Percentiles rank a stretch among this genome's conserved stretches.
phyloP scores from a whole-genome alignment of 1,140 invertebrate genomes.

The Ceratina japonica region DNA sequence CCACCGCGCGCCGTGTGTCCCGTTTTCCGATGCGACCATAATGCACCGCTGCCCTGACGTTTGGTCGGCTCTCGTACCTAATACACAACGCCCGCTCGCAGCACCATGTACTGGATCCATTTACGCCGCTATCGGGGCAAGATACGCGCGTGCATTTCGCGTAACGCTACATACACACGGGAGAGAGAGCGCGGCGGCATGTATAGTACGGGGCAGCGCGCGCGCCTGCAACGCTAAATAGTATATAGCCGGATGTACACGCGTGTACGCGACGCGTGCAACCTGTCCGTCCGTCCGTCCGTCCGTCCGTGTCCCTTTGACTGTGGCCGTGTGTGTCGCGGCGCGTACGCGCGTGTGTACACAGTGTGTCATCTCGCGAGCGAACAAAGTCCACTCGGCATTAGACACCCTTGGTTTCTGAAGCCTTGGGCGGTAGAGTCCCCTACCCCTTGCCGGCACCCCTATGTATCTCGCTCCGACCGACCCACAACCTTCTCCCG shows the following conservation, averaged over 20 bases:
- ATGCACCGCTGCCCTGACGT: slow-evolving; percentile 42
- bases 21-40: slow-evolving; percentile 45
- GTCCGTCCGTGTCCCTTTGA: not conserved
- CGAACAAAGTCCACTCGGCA: slow-evolving; percentile 75
- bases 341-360: slow-evolving; percentile 24
- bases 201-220: no score
- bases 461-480: slow-evolving; percentile 69
- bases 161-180: slow-evolving; percentile 14
- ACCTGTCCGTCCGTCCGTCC: not conserved
- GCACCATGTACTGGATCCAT: slow-evolving; percentile 39
- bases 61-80: slow-evolving; percentile 43
- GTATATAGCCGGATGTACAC: not conserved
- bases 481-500: slow-evolving; percentile 53
- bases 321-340: not conserved
- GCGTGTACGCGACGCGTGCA: slow-evolving; percentile 7
- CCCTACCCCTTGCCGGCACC: slow-evolving; percentile 70
- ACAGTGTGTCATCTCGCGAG: slow-evolving; percentile 69
- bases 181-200: no score
- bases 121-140: slow-evolving; percentile 43
- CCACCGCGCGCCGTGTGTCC: not conserved
- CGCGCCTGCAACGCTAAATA: not conserved
- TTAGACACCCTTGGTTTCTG: slow-evolving; percentile 75
- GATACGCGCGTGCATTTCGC: slow-evolving; percentile 47
- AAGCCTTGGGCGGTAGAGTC: slow-evolving; percentile 71
- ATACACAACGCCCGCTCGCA: slow-evolving; percentile 19